phyloP scores from a whole-genome alignment of 2,888 invertebrate species.

The Drosophila rellima region DNA sequence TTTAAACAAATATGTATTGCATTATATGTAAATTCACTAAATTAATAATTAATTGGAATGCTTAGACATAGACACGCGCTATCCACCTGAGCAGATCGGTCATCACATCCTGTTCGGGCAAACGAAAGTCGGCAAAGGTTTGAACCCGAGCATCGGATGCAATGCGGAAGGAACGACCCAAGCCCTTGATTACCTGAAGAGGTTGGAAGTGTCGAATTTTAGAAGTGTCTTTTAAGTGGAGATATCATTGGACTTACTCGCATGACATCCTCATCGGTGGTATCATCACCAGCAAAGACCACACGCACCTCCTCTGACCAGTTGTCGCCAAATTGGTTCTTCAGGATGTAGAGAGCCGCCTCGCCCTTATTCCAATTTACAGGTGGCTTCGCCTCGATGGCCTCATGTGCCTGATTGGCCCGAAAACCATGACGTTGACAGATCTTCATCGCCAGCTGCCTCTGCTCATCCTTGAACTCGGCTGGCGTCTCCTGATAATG shows the following conservation, averaged over 20 bases:
- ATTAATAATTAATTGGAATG: constrained; percentile 21
- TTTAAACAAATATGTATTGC: not conserved
- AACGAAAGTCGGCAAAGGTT: constrained; percentile 90
- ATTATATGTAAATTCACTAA: constrained; percentile 17
- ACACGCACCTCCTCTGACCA: constrained; percentile 90
- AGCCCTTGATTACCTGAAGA: constrained; percentile 89
- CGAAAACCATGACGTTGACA: constrained; percentile 89
- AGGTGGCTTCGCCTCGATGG: constrained; percentile 92
- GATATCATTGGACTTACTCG: constrained; percentile 86
- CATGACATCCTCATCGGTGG: constrained; percentile 96
- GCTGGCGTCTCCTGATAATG: constrained; percentile 90
- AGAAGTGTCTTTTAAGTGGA: accelerated
- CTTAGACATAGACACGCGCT: constrained; percentile 64
- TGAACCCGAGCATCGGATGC: constrained; percentile 89
- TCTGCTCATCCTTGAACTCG: constrained; percentile 87
- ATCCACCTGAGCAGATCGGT: constrained; percentile 91
- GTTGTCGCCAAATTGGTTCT: constrained; percentile 90
- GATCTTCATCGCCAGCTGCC: constrained; percentile 87
- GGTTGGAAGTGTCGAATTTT: not conserved
- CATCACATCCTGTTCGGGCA: constrained; percentile 90
- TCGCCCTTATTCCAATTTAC: constrained; percentile 88
- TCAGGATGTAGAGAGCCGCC: constrained; percentile 90
- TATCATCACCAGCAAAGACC: constrained; percentile 95
- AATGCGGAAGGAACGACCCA: constrained; percentile 92
- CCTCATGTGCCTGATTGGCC: constrained; percentile 89